These are phyloP conservation scores for Leptodactylus fallax DNA, from an alignment of 2,797 vertebrate genomes.

Conservation along the genomic window DNA sequence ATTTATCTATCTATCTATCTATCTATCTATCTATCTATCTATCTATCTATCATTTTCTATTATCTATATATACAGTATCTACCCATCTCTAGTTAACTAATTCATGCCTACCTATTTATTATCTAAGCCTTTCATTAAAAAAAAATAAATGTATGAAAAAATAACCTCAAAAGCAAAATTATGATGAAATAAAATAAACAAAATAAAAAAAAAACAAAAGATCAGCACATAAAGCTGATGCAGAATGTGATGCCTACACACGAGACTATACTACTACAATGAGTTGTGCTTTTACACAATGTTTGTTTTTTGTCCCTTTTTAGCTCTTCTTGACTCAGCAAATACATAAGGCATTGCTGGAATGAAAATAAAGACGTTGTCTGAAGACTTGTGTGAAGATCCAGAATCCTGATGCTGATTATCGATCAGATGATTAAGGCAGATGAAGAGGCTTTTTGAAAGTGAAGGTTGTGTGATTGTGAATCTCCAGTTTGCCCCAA, in stretches of 20 bases:
- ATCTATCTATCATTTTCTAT: too few species aligned
- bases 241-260: background rate
- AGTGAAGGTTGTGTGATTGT: slow-evolving; percentile 90
- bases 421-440: slow-evolving; percentile 96
- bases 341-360: slow-evolving; percentile 80
- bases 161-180: background rate
- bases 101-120: too few species aligned
- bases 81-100: too few species aligned
- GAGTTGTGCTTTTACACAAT: slow-evolving; percentile 72
- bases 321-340: slow-evolving; percentile 92
- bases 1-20: too few species aligned
- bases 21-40: too few species aligned
- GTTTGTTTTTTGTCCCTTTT: slow-evolving; percentile 82
- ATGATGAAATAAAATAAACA: background rate
- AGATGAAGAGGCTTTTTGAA: slow-evolving; percentile 94
- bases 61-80: too few species aligned
- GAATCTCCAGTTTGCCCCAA: slow-evolving; percentile 83
- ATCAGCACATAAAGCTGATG: too few species aligned
- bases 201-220: too few species aligned
- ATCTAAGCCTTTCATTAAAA: too few species aligned
- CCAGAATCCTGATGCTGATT: slow-evolving; percentile 86
- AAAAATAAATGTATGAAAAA: background rate
- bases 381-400: slow-evolving; percentile 83
- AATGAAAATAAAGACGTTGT: slow-evolving; percentile 80
- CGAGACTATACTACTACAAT: slow-evolving; percentile 5